Evolutionary conservation across 2,797 vertebrate species (phyloP), one percentile per base, ranked within the genome.

Genomic region (Sebastes diaconus): DNA sequence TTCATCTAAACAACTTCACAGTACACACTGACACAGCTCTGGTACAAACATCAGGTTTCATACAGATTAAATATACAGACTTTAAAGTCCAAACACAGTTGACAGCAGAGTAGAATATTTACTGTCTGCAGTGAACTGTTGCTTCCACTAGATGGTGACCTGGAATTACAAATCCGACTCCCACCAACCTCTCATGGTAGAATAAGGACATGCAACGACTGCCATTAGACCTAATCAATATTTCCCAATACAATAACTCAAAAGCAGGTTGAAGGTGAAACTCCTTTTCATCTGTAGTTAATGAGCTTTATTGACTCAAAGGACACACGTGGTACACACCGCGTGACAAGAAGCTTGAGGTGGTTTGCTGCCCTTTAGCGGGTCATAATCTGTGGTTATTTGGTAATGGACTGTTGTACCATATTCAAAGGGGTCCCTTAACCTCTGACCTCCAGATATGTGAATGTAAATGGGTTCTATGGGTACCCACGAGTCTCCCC

Each of bases 111-210:
- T 22, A 5, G n/a, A 78, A 16, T 27, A 22, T 20, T 52, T 2
- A 0, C 18, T 27, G 29, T 14, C 30, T 91, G 90, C 11, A 84
- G 50, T 79, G 32, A 59, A 4, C 58, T 20, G 3, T 16, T 57
- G 1, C 36, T 3, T 65, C 89, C 92, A 89, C 87, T 68, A 90
- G 91, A 76, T 68, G 89, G 87, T 0, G 59, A 1, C 11, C 18
- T 74, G 68, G 14, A 68, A 57, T 59, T 10, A 75, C 34, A 70
- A 46, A 68, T 24, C 6, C 2, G 4, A 22, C n/a, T 12, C 61
- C 52, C 18, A 27, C 6, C 24, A 24, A 29, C 24, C 11, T 10
- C 12, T 32, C 18, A 14, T 7, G n/a, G 3, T 10, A 27, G 16
- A 61, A 6, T 18, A 20, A 25, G 16, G 3, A 36, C 46, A 32